Conservation (phyloP, 2,888 invertebrate genomes). For the Onchidella celtica region DNA sequence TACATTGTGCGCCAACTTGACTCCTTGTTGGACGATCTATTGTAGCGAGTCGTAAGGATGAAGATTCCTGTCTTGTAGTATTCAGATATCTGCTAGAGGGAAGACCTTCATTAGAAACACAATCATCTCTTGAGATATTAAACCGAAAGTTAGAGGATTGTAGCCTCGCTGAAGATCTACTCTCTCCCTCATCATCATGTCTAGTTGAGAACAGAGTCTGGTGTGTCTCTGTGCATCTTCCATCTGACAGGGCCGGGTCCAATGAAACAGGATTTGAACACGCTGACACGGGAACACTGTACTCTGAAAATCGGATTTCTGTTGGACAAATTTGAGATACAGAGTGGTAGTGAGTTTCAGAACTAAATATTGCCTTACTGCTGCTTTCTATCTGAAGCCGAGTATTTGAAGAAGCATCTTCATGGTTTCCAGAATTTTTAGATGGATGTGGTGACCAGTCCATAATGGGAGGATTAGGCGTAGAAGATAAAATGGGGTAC, state of each 20-base stretch:
- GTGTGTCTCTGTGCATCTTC: not conserved
- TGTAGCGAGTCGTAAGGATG: too few relatives aligned
- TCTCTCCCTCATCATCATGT: too few relatives aligned
- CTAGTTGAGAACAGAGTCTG: too few relatives aligned
- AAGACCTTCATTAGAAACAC: not conserved
- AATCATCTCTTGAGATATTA: not conserved
- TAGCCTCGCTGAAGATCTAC: not conserved
- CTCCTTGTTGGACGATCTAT: too few relatives aligned
- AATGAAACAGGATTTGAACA: not conserved
- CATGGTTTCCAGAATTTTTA: too few relatives aligned
- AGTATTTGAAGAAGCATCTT: not conserved
- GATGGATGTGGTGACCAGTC: too few relatives aligned
- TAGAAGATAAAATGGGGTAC: too few relatives aligned
- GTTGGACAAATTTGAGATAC: not conserved
- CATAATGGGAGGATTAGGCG: too few relatives aligned
- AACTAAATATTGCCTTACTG: not conserved
- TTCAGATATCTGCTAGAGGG: too few relatives aligned
- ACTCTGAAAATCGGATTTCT: not conserved
- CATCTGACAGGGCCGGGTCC: not conserved
- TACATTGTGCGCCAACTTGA: too few relatives aligned
- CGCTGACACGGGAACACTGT: not conserved
- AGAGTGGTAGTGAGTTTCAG: too few relatives aligned
- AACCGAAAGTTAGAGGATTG: not conserved
- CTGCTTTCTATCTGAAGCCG: not conserved
- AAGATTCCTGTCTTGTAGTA: too few relatives aligned